A percentile compares a stretch with the other conserved stretches of the same genome.
phyloP scores from a whole-genome alignment of 2,113 vertebrate genomes.

The Leucoraja erinaceus region DNA sequence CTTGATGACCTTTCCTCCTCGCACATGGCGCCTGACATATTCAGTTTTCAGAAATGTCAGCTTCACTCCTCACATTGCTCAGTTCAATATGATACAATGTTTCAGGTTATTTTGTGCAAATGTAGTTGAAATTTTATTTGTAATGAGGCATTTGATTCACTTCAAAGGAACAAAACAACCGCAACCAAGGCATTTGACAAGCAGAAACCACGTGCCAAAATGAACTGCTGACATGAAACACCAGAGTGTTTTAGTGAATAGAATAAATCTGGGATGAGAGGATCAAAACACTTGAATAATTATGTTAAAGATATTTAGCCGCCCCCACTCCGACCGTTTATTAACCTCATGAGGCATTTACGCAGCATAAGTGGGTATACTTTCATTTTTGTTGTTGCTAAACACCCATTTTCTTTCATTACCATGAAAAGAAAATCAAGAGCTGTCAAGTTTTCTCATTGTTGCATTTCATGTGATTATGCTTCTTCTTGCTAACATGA shows the following conservation, averaged over 20 bases:
- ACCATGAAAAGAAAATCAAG: background rate
- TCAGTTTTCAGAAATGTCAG: too few relatives aligned
- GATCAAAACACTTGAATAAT: background rate
- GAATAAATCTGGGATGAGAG: background rate
- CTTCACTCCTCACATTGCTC: background rate
- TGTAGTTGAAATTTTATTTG: background rate
- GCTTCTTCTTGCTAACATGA: background rate
- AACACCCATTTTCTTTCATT: background rate
- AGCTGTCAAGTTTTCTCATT: background rate
- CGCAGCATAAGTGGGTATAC: background rate
- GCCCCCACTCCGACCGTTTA: background rate
- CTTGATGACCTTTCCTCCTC: too few relatives aligned
- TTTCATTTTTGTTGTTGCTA: background rate
- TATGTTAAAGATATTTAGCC: background rate
- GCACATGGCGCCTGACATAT: too few relatives aligned
- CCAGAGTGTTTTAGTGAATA: background rate
- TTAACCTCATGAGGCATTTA: background rate
- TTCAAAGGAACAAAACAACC: background rate
- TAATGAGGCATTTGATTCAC: background rate
- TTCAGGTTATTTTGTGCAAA: background rate
- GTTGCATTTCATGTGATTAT: background rate
- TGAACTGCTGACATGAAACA: background rate
- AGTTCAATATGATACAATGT: background rate
- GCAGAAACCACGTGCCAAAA: background rate
- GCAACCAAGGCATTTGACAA: background rate